Evolutionary conservation across 92 coral and sea anemone species (phyloP).

Genomic region (Scolanthus callimorphus): DNA sequence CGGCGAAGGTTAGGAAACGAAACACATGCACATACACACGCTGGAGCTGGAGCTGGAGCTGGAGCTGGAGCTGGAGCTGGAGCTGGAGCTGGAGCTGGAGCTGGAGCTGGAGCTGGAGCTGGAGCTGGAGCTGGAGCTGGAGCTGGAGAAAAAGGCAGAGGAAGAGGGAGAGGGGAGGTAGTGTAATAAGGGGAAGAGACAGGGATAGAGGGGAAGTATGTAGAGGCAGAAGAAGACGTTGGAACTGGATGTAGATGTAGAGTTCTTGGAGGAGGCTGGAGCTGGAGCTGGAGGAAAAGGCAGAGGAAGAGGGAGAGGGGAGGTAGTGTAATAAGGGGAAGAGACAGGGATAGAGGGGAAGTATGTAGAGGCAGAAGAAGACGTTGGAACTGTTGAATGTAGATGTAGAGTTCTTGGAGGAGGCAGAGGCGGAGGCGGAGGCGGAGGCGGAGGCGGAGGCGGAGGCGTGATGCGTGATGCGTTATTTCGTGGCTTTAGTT

Average conservation of each 20-base stretch:
- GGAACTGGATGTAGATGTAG: neutral
- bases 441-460: neutral
- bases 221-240: neutral
- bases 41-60: too few relatives aligned
- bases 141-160: too few relatives aligned
- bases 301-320: neutral
- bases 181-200: too few relatives aligned
- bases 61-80: conserved; percentile 1
- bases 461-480: conserved; percentile 9
- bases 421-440: neutral
- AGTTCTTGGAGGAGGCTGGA: neutral
- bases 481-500: neutral
- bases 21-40: too few relatives aligned
- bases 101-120: neutral
- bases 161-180: too few relatives aligned
- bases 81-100: conserved; percentile 2
- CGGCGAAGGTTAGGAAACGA: too few relatives aligned
- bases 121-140: too few relatives aligned
- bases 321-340: neutral
- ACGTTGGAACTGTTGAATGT: neutral
- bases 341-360: neutral
- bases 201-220: neutral
- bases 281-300: neutral
- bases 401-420: conserved; percentile 9
- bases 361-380: neutral